Percentiles rank a stretch among this genome's conserved stretches.
These are phyloP conservation scores for Rutpela maculata DNA, from an alignment of 2,888 invertebrate genomes.

Conservation along the genomic window DNA sequence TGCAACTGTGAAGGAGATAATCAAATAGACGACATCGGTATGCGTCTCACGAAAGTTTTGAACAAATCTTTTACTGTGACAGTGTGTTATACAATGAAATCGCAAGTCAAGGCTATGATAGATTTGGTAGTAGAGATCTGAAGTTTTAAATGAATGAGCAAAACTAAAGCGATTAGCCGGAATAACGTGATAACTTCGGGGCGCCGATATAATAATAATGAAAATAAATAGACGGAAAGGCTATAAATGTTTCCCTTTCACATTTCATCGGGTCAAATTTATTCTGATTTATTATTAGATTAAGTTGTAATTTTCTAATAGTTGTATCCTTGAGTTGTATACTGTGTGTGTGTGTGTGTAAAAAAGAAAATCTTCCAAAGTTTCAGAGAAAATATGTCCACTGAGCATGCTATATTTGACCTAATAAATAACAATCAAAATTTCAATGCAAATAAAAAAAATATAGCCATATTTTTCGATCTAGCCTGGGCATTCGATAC, in stretches of 20 bases:
- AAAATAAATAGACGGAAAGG: slow-evolving; percentile 15
- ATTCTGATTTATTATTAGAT: background rate
- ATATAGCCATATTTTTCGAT: too few species aligned
- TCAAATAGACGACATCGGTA: background rate
- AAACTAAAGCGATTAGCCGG: slow-evolving; percentile 7
- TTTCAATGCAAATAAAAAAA: too few species aligned
- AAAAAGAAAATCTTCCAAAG: too few species aligned
- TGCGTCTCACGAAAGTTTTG: background rate
- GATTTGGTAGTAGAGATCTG: slow-evolving; percentile 2
- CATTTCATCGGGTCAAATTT: background rate
- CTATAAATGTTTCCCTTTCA: background rate
- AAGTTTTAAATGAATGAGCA: background rate
- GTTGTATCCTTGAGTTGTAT: too few species aligned
- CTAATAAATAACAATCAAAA: too few species aligned
- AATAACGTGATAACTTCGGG: slow-evolving; percentile 10
- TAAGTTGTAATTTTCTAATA: background rate
- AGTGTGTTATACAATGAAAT: background rate
- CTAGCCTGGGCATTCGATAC: too few species aligned
- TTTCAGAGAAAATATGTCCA: too few species aligned
- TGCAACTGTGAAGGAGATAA: background rate
- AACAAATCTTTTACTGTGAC: background rate
- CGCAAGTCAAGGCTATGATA: background rate
- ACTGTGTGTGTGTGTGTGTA: too few species aligned
- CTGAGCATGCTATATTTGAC: too few species aligned
- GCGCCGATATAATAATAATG: slow-evolving; percentile 18